Percentiles rank a stretch among this genome's conserved stretches.
phyloP scores from a whole-genome alignment of 2,888 invertebrate genomes.

The Diarsia dahlii region DNA sequence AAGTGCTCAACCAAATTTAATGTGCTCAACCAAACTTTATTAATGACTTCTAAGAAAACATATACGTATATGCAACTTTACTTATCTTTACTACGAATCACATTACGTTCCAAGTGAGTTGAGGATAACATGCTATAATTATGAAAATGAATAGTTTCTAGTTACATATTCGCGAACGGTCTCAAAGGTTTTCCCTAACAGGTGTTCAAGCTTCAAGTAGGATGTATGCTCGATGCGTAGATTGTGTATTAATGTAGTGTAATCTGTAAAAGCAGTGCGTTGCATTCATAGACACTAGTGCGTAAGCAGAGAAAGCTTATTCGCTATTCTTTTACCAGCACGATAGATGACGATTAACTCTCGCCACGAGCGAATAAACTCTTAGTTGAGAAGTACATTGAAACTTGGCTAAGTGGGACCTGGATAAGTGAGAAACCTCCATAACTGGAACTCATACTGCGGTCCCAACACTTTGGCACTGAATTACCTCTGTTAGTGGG shows the following conservation, averaged over 20 bases:
- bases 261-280: slow-evolving; percentile 51
- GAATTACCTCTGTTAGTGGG: no score
- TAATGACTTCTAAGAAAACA: neutral
- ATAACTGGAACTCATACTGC: no score
- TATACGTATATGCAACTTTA: neutral
- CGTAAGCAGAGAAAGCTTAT: slow-evolving; percentile 53
- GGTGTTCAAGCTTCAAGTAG: slow-evolving; percentile 26
- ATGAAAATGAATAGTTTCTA: neutral
- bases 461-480: no score
- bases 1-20: no score
- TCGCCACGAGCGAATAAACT: neutral
- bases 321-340: slow-evolving; percentile 29
- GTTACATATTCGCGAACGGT: neutral
- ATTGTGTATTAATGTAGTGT: slow-evolving; percentile 36
- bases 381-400: no score
- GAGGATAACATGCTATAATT: neutral
- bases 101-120: neutral
- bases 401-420: no score
- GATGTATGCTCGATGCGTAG: slow-evolving; percentile 25
- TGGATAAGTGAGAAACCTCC: no score
- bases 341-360: slow-evolving; percentile 20
- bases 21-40: neutral
- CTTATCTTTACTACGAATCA: neutral
- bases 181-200: slow-evolving; percentile 33
- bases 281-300: slow-evolving; percentile 43